Conservation (phyloP, 2,888 invertebrate species). For the Chalcis sispes region DNA sequence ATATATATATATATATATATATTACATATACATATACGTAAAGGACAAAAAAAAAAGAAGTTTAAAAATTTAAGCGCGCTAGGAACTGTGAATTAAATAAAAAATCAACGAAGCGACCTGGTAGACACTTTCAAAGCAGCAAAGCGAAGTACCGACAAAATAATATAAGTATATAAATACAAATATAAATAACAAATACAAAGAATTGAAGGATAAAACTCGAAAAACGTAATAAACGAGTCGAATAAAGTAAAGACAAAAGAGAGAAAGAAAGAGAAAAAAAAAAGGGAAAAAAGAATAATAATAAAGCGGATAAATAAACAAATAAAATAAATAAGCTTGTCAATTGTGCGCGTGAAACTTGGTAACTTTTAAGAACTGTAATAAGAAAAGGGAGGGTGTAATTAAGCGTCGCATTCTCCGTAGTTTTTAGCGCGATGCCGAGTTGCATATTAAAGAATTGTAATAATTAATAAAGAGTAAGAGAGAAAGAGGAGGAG, state of each 20-base stretch:
- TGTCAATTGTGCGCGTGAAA: slow-evolving; percentile 59
- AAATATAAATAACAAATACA: slow-evolving; percentile 29
- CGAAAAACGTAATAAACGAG: slow-evolving; percentile 23
- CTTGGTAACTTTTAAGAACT: slow-evolving; percentile 48
- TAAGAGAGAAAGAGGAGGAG: not conserved
- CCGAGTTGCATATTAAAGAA: slow-evolving; percentile 7
- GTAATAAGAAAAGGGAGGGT: slow-evolving; percentile 22
- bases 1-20: too few species aligned
- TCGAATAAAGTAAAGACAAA: too few species aligned
- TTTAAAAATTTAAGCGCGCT: slow-evolving; percentile 21
- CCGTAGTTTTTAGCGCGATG: slow-evolving; percentile 13
- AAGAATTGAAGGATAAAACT: slow-evolving; percentile 16
- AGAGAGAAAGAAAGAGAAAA: not conserved
- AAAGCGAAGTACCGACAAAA: slow-evolving; percentile 23
- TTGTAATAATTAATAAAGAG: slow-evolving; percentile 1
- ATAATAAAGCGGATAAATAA: slow-evolving; percentile 8
- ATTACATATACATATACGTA: not conserved
- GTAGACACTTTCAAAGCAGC: slow-evolving; percentile 47
- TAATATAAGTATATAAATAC: slow-evolving; percentile 29
- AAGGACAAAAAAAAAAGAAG: slow-evolving; percentile 21
- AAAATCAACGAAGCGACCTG: slow-evolving; percentile 54
- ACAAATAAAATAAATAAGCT: slow-evolving; percentile 51
- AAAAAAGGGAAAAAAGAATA: slow-evolving; percentile 13
- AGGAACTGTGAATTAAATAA: slow-evolving; percentile 39
- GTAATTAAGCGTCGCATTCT: slow-evolving; percentile 43